Conservation (phyloP, 2,888 invertebrate species). For the Altica lythri region DNA sequence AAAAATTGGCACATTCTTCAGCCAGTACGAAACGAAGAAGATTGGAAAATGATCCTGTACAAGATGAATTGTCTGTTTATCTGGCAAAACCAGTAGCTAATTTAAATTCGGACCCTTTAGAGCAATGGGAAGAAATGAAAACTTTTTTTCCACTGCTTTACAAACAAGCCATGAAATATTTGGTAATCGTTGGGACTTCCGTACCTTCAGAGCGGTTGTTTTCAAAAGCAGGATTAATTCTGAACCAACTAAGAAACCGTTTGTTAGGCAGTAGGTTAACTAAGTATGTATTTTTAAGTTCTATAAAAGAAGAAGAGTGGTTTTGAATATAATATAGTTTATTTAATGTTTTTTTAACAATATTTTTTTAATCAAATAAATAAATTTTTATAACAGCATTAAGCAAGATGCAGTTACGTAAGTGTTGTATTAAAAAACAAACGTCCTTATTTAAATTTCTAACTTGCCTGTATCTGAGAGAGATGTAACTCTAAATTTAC, state of each 20-base stretch:
- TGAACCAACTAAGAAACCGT: neutral
- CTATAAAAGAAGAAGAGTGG: too few relatives aligned
- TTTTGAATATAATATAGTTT: too few relatives aligned
- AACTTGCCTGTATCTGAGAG: too few relatives aligned
- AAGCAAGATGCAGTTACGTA: too few relatives aligned
- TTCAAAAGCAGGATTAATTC: neutral
- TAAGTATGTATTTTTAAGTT: neutral
- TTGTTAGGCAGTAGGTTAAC: neutral
- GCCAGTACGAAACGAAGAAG: neutral
- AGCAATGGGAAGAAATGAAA: slow-evolving; percentile 6
- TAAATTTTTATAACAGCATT: too few relatives aligned
- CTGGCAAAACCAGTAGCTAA: neutral
- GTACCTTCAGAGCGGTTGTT: neutral
- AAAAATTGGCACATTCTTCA: neutral
- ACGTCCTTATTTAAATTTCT: too few relatives aligned
- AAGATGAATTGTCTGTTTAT: neutral
- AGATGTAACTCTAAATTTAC: too few relatives aligned
- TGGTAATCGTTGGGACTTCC: neutral
- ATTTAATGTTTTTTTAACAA: too few relatives aligned
- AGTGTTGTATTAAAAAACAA: too few relatives aligned
- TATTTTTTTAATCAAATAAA: too few relatives aligned
- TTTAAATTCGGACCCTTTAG: neutral
- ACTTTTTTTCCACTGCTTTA: slow-evolving; percentile 4
- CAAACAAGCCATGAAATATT: neutral
- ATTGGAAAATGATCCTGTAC: neutral